These are phyloP conservation scores for Scomber scombrus DNA, from an alignment of 2,113 vertebrate species.

Conservation along the genomic window DNA sequence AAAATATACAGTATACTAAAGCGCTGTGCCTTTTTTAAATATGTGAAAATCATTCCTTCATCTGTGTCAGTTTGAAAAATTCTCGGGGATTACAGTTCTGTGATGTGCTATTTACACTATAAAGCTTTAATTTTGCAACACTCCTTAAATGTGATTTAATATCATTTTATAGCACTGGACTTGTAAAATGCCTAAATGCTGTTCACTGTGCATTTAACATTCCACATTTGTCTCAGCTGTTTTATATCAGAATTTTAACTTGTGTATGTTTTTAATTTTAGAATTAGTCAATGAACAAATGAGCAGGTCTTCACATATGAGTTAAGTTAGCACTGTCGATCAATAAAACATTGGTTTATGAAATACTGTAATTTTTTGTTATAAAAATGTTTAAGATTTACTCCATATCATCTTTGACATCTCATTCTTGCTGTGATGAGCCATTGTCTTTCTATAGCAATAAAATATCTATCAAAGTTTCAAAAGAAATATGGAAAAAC, in stretches of 20 bases:
- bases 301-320: neutral
- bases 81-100: neutral
- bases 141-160: slow-evolving; percentile 36
- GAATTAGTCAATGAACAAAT: neutral
- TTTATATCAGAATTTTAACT: neutral
- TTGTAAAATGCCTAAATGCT: neutral
- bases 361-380: slow-evolving; percentile 3
- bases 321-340: neutral
- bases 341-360: neutral
- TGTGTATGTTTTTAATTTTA: slow-evolving; percentile 1
- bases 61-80: neutral
- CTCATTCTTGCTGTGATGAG: neutral
- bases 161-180: slow-evolving; percentile 8
- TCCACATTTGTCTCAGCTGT: neutral
- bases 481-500: slow-evolving; percentile 9
- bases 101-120: neutral
- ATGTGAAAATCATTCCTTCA: neutral
- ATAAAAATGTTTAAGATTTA: neutral
- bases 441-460: slow-evolving; percentile 31
- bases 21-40: slow-evolving; percentile 42
- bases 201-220: neutral
- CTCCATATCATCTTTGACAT: neutral
- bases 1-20: neutral
- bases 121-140: neutral
- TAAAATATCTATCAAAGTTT: slow-evolving; percentile 38